Conservation (phyloP, 1,140 invertebrate species). For the Hylyphantes graminicola region DNA sequence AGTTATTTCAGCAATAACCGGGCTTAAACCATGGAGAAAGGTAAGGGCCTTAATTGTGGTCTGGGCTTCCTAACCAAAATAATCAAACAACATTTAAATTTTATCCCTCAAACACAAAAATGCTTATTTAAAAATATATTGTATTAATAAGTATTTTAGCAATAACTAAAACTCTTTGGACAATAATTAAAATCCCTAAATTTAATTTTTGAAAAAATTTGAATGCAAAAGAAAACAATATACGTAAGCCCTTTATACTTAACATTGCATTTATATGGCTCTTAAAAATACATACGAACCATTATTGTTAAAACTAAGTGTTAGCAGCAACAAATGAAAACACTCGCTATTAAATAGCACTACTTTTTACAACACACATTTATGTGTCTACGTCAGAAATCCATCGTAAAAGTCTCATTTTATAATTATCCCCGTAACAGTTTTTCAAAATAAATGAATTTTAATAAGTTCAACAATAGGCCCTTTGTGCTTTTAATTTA, state of each 20-base stretch:
- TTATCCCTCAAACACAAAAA: not conserved
- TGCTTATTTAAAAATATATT: not conserved
- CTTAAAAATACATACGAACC: too few species aligned
- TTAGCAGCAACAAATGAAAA: too few species aligned
- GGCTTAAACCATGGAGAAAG: too few species aligned
- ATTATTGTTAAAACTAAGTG: too few species aligned
- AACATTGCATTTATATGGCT: too few species aligned
- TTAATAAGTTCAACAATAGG: slow-evolving; percentile 37
- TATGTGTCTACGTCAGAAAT: too few species aligned
- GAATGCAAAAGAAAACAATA: not conserved
- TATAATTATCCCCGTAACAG: not conserved
- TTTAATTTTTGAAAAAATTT: not conserved
- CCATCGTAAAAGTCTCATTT: too few species aligned
- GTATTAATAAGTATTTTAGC: not conserved
- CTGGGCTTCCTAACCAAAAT: not conserved
- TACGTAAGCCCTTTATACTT: not conserved
- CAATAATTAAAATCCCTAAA: not conserved
- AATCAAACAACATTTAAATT: not conserved
- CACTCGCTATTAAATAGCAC: too few species aligned
- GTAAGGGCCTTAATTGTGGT: not conserved
- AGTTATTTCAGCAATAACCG: too few species aligned
- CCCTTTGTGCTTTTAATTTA: slow-evolving; percentile 40
- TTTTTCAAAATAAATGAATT: slow-evolving; percentile 46
- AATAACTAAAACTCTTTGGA: not conserved
- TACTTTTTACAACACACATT: too few species aligned